Evolutionary conservation across 2,888 invertebrate species (phyloP).

Genomic region (Melipona beecheii): DNA sequence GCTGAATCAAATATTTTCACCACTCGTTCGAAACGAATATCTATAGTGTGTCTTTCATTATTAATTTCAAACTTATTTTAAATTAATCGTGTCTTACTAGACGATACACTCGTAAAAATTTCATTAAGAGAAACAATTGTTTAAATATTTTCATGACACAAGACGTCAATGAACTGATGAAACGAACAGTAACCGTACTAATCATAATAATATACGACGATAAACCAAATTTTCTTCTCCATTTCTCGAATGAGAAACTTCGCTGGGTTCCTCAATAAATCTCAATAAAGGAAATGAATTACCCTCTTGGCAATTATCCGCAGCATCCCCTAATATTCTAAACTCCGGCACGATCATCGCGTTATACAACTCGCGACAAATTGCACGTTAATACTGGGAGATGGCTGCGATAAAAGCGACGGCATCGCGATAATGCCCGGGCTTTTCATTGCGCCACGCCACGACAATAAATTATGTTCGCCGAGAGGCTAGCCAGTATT

Average conservation of each 20-base stretch:
- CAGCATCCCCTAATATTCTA: constrained; percentile 20
- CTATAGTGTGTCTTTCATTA: no score
- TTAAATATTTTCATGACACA: not conserved
- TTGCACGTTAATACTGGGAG: constrained; percentile 44
- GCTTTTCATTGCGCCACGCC: constrained; percentile 54
- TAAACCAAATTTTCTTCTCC: not conserved
- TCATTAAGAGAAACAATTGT: not conserved
- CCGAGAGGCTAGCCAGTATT: constrained; percentile 48
- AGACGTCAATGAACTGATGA: not conserved
- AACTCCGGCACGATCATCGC: constrained; percentile 17
- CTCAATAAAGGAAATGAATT: constrained; percentile 18
- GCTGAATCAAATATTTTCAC: no score
- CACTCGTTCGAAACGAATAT: no score
- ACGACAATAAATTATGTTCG: constrained; percentile 58
- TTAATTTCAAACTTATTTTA: no score
- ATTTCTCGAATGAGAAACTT: not conserved
- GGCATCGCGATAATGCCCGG: constrained; percentile 52
- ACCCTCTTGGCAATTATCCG: not conserved
- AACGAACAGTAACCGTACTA: not conserved
- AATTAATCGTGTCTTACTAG: no score
- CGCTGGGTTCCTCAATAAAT: not conserved
- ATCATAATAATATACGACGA: not conserved
- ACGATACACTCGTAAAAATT: no score
- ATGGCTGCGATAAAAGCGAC: constrained; percentile 49
- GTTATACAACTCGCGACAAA: constrained; percentile 49